Percentiles rank a stretch among this genome's conserved stretches.
Conservation (phyloP, 2,797 vertebrate species). For the Aselliscus stoliczkanus region DNA sequence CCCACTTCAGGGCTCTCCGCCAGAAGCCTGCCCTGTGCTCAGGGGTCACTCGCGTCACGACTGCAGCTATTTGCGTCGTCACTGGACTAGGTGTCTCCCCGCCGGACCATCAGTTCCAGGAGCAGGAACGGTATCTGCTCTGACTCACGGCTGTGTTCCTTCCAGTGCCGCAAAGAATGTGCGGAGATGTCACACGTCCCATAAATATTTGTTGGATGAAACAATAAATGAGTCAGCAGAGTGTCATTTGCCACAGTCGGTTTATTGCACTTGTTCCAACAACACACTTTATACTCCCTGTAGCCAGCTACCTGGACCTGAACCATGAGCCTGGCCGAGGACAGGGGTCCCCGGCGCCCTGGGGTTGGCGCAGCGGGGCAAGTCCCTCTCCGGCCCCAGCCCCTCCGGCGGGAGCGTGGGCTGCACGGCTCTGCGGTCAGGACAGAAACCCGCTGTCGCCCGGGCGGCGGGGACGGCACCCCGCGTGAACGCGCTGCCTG, state of each 20-base stretch:
- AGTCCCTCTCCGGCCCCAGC: too few species aligned
- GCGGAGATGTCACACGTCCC: neutral
- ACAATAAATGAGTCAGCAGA: neutral
- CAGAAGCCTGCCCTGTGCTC: neutral
- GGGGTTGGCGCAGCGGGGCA: too few species aligned
- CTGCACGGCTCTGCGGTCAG: too few species aligned
- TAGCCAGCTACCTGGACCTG: too few species aligned
- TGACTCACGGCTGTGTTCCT: neutral
- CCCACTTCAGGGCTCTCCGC: neutral
- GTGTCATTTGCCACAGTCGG: neutral
- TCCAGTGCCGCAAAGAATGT: neutral
- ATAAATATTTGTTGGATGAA: neutral
- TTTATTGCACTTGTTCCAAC: neutral
- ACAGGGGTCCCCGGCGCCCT: too few species aligned
- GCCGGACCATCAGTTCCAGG: too few species aligned
- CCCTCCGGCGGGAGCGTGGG: too few species aligned
- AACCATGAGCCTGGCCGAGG: too few species aligned
- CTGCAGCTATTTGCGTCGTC: accelerated
- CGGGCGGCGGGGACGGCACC: too few species aligned
- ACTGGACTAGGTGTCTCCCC: accelerated
- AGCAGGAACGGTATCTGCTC: neutral
- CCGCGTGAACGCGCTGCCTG: too few species aligned
- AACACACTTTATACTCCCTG: too few species aligned
- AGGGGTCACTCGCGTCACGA: neutral
- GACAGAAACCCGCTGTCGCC: too few species aligned